These are phyloP conservation scores for Enteromius thamalakanensis DNA, from an alignment of 2,797 vertebrate genomes.

Conservation along the genomic window DNA sequence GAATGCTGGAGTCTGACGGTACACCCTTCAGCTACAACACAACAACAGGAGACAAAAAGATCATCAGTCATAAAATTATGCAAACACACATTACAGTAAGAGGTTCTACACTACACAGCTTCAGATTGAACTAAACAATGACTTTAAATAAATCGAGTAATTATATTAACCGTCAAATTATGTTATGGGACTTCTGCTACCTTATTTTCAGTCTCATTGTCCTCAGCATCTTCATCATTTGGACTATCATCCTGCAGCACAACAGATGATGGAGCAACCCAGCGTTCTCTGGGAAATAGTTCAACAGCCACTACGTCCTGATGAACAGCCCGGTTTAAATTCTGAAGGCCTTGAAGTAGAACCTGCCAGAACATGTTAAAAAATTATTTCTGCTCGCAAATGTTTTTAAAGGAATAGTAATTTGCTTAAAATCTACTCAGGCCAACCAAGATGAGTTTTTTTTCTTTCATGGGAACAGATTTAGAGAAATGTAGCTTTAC, in stretches of 20 bases:
- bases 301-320: constrained; percentile 94
- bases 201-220: constrained; percentile 84
- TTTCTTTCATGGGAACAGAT: not conserved
- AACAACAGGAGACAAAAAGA: not conserved
- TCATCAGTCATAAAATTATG: not conserved
- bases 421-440: not conserved
- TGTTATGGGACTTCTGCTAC: constrained; percentile 63
- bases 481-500: not conserved
- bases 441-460: not conserved
- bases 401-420: not conserved
- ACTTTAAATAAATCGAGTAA: not conserved
- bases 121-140: not conserved
- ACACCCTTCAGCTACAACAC: constrained; percentile 77
- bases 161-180: not conserved
- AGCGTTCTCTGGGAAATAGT: constrained; percentile 82
- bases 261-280: constrained; percentile 89
- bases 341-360: constrained; percentile 91
- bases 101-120: not conserved
- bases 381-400: not conserved
- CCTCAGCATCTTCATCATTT: constrained; percentile 83
- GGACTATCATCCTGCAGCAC: constrained; percentile 91
- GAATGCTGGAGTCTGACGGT: constrained; percentile 70
- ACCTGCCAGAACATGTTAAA: constrained; percentile 74
- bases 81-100: not conserved
- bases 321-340: constrained; percentile 92